Evolutionary conservation across 2,888 invertebrate species (phyloP), one percentile per base, ranked within the genome.

Genomic region (Cephus spinipes): DNA sequence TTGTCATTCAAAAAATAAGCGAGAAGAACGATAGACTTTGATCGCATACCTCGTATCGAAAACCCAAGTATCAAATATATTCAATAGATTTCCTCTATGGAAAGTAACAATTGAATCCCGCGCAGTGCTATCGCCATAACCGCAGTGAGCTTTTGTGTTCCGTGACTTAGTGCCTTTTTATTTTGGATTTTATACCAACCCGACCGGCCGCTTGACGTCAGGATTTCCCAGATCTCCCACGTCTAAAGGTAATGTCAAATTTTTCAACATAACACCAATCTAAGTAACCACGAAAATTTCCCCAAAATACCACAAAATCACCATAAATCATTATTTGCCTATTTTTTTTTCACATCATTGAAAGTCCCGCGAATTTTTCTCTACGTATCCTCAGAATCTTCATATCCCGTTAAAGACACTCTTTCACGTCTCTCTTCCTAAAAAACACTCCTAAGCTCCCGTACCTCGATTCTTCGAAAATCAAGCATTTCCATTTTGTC

Each of bases 81-180:
- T 55, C 40, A 40, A 40, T 23, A 55, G 55, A 23, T 55, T 55
- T 55, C 23, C 55, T 55, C 55, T 55, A 9, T 15, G 55, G 23
- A 0, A 15, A 55, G 55, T 55, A 55, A 55, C 55, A 55, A 55
- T 55, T 55, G 55, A 68, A 31, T 34, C 68, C 32, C 73, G 32
- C 73, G 34, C 69, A 32, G 68, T 36, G 69, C 75, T 34, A 30
- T 69, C 75, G 74, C 31, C 73, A 76, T 69, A 73, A 71, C 76
- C 75, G 75, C 77, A 75, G 77, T 77, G 71, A 71, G 75, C 75
- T 78, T 78, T 78, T 78, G 78, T 78, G 78, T 78, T 78, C 75
- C 78, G 78, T 78, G 78, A 23, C 75, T 78, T 78, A 76, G 78
- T 78, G 78, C 78, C 76, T 78, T 78, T 78, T 78, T 78, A 78